Evolutionary conservation across 1,140 invertebrate species (phyloP).

Genomic region (Zaprionus inermis): DNA sequence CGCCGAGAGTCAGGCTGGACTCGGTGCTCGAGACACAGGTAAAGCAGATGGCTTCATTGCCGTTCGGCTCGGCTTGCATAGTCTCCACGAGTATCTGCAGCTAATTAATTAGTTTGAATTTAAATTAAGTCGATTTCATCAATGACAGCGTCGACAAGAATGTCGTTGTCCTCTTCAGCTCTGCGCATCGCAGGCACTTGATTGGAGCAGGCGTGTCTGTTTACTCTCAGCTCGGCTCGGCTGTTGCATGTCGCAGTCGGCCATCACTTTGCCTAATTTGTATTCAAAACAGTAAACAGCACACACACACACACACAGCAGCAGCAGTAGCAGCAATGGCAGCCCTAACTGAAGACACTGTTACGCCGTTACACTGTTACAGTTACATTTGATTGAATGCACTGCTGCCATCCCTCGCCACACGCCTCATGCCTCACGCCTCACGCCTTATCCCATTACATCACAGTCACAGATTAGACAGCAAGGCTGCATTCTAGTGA

Average conservation of each 20-base stretch:
- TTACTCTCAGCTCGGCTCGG: not conserved
- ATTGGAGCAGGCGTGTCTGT: slow-evolving; percentile 62
- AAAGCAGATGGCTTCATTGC: slow-evolving; percentile 41
- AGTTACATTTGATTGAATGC: slow-evolving; percentile 78
- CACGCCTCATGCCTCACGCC: no score
- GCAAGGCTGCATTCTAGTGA: slow-evolving; percentile 48
- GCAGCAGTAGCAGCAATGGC: not conserved
- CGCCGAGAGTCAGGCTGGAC: slow-evolving; percentile 5
- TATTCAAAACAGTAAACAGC: slow-evolving; percentile 71
- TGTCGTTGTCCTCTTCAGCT: slow-evolving; percentile 28
- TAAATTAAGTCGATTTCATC: slow-evolving; percentile 73
- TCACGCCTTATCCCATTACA: not conserved
- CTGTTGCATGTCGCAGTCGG: slow-evolving; percentile 57
- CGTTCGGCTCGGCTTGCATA: slow-evolving; percentile 4
- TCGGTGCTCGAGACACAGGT: not conserved
- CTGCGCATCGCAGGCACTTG: slow-evolving; percentile 23
- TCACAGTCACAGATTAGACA: slow-evolving; percentile 48
- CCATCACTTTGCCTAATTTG: slow-evolving; percentile 76
- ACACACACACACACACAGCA: slow-evolving; percentile 14
- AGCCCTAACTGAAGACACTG: slow-evolving; percentile 13
- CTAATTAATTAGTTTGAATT: slow-evolving; percentile 83
- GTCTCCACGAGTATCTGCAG: slow-evolving; percentile 1
- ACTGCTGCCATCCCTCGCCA: not conserved
- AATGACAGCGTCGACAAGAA: slow-evolving; percentile 49
- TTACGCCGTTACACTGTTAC: slow-evolving; percentile 52